Base-by-base conservation (phyloP, 2,113 vertebrate species). In the Dendropsophus ebraccatus region DNA sequence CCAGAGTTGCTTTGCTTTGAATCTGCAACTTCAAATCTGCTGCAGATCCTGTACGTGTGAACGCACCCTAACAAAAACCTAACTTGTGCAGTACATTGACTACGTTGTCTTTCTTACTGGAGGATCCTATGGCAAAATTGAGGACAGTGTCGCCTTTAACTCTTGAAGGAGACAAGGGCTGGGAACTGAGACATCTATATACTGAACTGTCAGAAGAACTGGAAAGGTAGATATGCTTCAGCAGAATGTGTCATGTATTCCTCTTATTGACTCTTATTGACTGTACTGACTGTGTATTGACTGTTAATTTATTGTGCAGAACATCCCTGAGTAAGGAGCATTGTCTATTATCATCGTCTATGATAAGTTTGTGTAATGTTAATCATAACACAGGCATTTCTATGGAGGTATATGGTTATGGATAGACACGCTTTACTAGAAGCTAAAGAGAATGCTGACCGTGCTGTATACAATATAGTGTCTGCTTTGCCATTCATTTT, bases 171-270 rank as follows among this genome's bases (percentile, higher is more conserved):
- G 87, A 88, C 70, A 49, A 74, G 4, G 87, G 87, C 54, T 88
- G 87, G 87, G 84, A 88, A 76, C 30, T 88, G 21, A 88, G 87
- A 25, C 87, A 88, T 52, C 60, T 88, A 9, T 75, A 88, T 50
- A 41, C 28, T 49, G 67, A 54, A 17, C 62, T 80, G 37, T 25
- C 32, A 30, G 47, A 88, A 21, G 54, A 88, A 45, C 49, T 88
- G 12, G 52, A 88, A 74, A 81, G 87, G 87, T 88, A 80, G 5
- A 47, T 52, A 50, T 4, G 14, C 8, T 30, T 6, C 50, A 28
- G 30, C 12, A 52, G 70, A 21, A 17, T 72, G 25, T 41, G 37
- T 47, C 35, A 11, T 73, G 67, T 45, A 28, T 5, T 47, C 9
- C n/a, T 49, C 23, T 49, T 7, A 16, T 28, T 50, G 2, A 16